Evolutionary conservation across 2,888 invertebrate species (phyloP).

Genomic region (Erannis defoliaria): DNA sequence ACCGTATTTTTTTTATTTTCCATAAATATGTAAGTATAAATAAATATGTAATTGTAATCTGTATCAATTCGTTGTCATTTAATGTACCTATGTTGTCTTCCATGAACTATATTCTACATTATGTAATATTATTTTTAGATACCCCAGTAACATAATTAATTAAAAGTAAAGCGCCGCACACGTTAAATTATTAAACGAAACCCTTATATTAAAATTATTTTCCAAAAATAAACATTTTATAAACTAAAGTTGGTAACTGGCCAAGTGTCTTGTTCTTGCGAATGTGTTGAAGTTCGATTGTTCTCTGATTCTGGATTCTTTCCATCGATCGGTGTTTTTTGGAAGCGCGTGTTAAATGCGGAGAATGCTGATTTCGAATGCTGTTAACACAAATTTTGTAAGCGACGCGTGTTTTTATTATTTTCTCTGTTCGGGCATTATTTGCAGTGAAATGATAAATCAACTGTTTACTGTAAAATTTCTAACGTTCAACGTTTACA

Average conservation of each 20-base stretch:
- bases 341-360: slow-evolving; percentile 66
- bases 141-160: neutral
- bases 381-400: slow-evolving; percentile 48
- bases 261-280: slow-evolving; percentile 39
- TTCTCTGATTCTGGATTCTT: slow-evolving; percentile 68
- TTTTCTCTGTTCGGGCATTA: slow-evolving; percentile 34
- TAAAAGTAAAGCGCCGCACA: too few species aligned
- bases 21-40: too few species aligned
- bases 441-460: neutral
- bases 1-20: too few species aligned
- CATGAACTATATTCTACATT: too few species aligned
- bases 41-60: too few species aligned
- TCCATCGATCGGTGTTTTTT: slow-evolving; percentile 62
- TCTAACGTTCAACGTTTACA: too few species aligned
- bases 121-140: too few species aligned
- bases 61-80: too few species aligned
- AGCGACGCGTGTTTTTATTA: slow-evolving; percentile 45
- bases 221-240: slow-evolving; percentile 39
- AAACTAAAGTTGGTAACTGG: slow-evolving; percentile 40
- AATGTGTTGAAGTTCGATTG: slow-evolving; percentile 77
- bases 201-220: slow-evolving; percentile 5
- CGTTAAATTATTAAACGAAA: too few species aligned
- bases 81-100: too few species aligned
- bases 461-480: too few species aligned
- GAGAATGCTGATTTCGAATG: slow-evolving; percentile 64